Evolutionary conservation across 2,797 vertebrate genomes (phyloP).

Genomic region (Arnoldichthys spilopterus): DNA sequence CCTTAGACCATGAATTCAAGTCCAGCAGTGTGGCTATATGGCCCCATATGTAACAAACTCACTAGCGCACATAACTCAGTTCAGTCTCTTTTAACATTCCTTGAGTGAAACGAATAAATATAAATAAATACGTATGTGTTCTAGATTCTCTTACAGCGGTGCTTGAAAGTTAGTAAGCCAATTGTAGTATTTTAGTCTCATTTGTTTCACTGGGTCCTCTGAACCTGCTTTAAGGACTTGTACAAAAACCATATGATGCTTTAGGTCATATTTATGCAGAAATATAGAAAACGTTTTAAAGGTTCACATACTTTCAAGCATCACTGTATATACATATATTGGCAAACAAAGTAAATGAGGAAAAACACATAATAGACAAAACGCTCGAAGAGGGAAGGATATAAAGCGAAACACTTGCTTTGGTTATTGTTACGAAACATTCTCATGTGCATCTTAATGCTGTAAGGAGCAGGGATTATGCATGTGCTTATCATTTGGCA

Average conservation of each 20-base stretch:
- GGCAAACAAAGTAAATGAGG: not conserved
- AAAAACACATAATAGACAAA: slow-evolving; percentile 46
- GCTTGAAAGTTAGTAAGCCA: no score
- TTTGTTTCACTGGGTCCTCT: no score
- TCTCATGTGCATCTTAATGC: slow-evolving; percentile 22
- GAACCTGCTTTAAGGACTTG: no score
- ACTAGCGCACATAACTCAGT: not conserved
- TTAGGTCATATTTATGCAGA: no score
- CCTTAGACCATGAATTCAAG: not conserved
- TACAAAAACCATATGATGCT: no score
- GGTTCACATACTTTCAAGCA: no score
- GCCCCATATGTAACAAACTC: not conserved
- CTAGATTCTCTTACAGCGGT: no score
- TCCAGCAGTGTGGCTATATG: not conserved
- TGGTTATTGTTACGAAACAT: slow-evolving; percentile 43
- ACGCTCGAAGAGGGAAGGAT: slow-evolving; percentile 45
- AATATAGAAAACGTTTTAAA: no score
- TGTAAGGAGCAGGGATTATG: not conserved
- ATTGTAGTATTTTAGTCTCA: no score
- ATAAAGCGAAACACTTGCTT: slow-evolving; percentile 34
- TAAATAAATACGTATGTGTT: slow-evolving; percentile 2
- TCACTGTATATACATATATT: slow-evolving; percentile 3
- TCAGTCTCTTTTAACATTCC: slow-evolving; percentile 9
- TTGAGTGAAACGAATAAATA: not conserved
- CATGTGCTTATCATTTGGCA: not conserved